Base-by-base conservation (phyloP, 2,888 invertebrate species). In the Drosophila colorata region DNA sequence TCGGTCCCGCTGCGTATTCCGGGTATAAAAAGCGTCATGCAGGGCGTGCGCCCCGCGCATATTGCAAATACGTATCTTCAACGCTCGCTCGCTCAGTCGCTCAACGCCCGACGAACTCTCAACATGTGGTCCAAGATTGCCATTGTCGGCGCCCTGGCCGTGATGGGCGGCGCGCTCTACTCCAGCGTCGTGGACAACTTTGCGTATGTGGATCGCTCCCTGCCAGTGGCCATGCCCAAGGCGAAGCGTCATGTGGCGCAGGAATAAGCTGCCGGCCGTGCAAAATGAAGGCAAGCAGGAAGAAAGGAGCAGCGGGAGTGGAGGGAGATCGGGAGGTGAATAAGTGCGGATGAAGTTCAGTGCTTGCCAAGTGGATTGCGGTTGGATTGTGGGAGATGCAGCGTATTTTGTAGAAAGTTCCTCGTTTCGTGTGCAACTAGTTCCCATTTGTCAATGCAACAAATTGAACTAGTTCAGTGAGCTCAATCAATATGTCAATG, bases 191-290 rank as follows among this genome's bases (percentile, higher is more conserved):
- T 72, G 60, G 83, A 83, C 23, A 87, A 87, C 51, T 83, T 83
- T 37, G 83, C 84, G 37, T 83, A 83, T 59, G 84, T 84, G 81
- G 83, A 83, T 53, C 81, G 81, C 2, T 77, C 87, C 8, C 59
- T 83, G 69, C 77, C 65, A 0, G 65, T 67, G 69, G 83, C 83
- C 58, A 86, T 83, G 83, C 83, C 83, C 16, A 60, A 69, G 60
- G 49, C 63, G 23, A 84, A 69, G 60, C 79, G 77, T 31, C 52
- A 68, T 14, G 31, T 13, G 31, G 28, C 33, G 23, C 47, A 68
- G 65, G 67, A 74, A 0, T 73, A 48, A 28, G 28, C 20, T 20
- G 20, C 4, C 20, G 20, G 20, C 20, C 20, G 20, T n/a, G n/a
- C n/a, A n/a, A n/a, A n/a, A n/a, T n/a, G n/a, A n/a, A n/a, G n/a